Conservation (phyloP, 2,113 vertebrate species). For the Vanacampus margaritifer region DNA sequence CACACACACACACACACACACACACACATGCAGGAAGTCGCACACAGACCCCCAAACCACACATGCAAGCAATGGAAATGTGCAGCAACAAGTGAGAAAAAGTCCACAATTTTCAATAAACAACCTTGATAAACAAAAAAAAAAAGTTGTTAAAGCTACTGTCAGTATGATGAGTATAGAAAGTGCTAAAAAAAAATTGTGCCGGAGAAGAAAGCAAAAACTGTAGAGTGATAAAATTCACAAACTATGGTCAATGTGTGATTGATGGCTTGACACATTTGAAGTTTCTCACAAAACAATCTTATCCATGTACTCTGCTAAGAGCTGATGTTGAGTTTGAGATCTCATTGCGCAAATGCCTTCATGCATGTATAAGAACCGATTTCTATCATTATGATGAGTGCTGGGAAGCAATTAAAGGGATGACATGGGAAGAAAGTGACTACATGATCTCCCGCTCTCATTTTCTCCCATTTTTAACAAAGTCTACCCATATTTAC, state of each 20-base stretch:
- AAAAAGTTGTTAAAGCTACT: slow-evolving; percentile 7
- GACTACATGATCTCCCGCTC: too few species aligned
- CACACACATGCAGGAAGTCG: not conserved
- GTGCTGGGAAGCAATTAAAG: slow-evolving; percentile 12
- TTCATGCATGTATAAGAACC: too few species aligned
- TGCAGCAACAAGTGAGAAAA: slow-evolving; percentile 43
- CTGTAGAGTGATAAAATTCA: not conserved
- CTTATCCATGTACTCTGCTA: not conserved
- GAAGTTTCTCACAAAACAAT: not conserved
- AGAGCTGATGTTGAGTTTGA: not conserved
- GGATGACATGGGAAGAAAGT: too few species aligned
- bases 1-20: not conserved
- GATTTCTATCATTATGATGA: too few species aligned
- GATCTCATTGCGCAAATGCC: too few species aligned
- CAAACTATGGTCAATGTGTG: not conserved
- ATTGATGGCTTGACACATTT: not conserved
- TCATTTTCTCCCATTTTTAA: too few species aligned
- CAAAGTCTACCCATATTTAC: too few species aligned
- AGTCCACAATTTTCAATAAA: slow-evolving; percentile 10
- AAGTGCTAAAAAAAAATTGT: too few species aligned
- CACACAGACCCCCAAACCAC: slow-evolving; percentile 27
- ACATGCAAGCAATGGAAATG: slow-evolving; percentile 11
- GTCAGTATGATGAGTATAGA: slow-evolving; percentile 13
- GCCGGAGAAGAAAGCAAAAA: not conserved
- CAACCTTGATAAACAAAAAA: slow-evolving; percentile 20